Evolutionary conservation across 2,113 vertebrate genomes (phyloP).

Genomic region (Copsychus sechellarum): DNA sequence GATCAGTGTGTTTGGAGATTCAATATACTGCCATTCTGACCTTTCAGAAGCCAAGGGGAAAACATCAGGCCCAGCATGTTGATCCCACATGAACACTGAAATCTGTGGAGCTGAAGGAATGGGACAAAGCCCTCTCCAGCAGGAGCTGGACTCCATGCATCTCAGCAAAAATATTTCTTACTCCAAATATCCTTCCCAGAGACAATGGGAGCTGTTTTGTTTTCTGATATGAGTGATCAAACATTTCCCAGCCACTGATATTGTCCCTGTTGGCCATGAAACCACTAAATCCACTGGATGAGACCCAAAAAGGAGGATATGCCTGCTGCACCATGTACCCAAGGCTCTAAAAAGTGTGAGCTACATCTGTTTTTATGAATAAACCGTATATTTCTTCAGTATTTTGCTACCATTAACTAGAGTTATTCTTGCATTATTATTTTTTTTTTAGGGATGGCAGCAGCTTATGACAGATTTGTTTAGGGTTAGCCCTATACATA

Average conservation of each 20-base stretch:
- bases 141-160: not conserved
- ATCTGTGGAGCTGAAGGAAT: not conserved
- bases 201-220: not conserved
- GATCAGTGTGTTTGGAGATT: conserved; percentile 63
- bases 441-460: conserved; percentile 1
- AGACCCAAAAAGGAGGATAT: not conserved
- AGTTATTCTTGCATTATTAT: conserved; percentile 59
- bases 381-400: not conserved
- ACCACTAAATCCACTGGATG: not conserved
- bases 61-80: conserved; percentile 19
- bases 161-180: not conserved
- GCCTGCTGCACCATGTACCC: not conserved
- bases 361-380: not conserved
- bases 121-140: not conserved
- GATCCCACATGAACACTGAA: conserved; percentile 1
- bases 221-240: not conserved
- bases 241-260: not conserved
- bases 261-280: not conserved
- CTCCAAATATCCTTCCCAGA: not conserved
- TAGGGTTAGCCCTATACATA: conserved; percentile 51
- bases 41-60: conserved; percentile 53
- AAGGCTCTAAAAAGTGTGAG: not conserved
- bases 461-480: conserved; percentile 52
- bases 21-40: conserved; percentile 47
- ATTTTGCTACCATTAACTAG: conserved; percentile 27